A percentile compares a stretch with the other conserved stretches of the same genome.
Evolutionary conservation across 2,888 invertebrate species (phyloP).

Genomic region (Drosophila prostipennis): DNA sequence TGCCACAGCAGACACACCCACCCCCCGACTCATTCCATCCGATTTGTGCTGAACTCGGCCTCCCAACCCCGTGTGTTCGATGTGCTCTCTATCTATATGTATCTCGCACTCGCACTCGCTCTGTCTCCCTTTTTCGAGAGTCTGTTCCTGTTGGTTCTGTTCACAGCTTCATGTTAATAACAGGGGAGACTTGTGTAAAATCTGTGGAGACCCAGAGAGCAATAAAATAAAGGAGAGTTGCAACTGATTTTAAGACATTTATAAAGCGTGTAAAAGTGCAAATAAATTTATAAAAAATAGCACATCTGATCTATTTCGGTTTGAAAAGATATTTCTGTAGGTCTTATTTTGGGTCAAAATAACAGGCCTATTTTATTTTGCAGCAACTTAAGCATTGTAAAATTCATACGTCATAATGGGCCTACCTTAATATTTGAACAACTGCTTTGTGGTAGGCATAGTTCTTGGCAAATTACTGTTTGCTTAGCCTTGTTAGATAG

Average conservation of each 20-base stretch:
- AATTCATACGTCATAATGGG: not conserved
- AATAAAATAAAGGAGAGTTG: slow-evolving; percentile 3
- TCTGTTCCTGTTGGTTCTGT: slow-evolving; percentile 3
- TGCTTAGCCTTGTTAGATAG: slow-evolving; percentile 1
- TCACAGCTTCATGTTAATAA: slow-evolving; percentile 4
- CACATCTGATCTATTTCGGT: too few relatives aligned
- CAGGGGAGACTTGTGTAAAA: not conserved
- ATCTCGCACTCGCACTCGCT: slow-evolving; percentile 1
- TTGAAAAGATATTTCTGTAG: too few relatives aligned
- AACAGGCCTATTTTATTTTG: not conserved
- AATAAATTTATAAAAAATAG: too few relatives aligned
- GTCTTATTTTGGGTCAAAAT: not conserved
- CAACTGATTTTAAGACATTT: not conserved
- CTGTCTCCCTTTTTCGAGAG: slow-evolving; percentile 2
- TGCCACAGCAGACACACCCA: slow-evolving; percentile 32
- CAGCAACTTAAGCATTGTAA: not conserved
- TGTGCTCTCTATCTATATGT: slow-evolving; percentile 45
- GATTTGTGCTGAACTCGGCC: slow-evolving; percentile 17
- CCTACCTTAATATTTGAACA: slow-evolving; percentile 7
- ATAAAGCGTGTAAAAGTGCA: too few relatives aligned
- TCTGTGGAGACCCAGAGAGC: slow-evolving; percentile 1
- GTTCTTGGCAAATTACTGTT: slow-evolving; percentile 10
- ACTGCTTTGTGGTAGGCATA: slow-evolving; percentile 1
- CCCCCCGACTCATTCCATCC: not conserved
- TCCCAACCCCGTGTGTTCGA: slow-evolving; percentile 14